Evolutionary conservation across 2,113 vertebrate genomes (phyloP), one percentile per base, ranked within the genome.

Genomic region (Plecturocebus donacophilus): DNA sequence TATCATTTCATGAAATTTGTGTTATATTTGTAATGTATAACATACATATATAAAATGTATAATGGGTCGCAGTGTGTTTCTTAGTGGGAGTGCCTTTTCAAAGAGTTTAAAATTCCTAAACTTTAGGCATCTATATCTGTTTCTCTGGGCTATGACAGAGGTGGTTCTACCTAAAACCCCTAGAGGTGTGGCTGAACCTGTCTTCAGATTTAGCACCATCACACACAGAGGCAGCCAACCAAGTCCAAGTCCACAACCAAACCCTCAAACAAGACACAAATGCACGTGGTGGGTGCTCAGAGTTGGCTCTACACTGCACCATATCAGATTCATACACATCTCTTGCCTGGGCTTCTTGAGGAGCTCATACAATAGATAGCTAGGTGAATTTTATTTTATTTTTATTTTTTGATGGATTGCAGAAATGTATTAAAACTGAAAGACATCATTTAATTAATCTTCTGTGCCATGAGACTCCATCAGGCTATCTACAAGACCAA

Each of bases 1-100:
- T 54, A 85, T 38, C n/a, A 88, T 85, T 88, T 96, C 27, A 64
- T 23, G 10, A 91, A 87, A 49, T 10, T 66, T 90, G 27, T 56
- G 10, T 73, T 64, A 66, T 86, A 84, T 47, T 73, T 73, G 8
- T 86, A 20, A 71, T 30, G 6, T 84, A 16, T 42, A 54, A 7
- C 30, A n/a, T 93, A 70, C 16, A 58, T 19, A 75, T 32, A 79
- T 14, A 23, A 68, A 35, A 25, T 30, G n/a, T 89, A 75, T 42
- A 80, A 27, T 56, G 94, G 45, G 5, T 19, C 19, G 4, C 7
- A 35, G 17, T 80, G 19, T 70, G 8, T 68, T 95, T 92, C 54
- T 87, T 73, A 58, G n/a, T 56, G 32, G 83, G 30, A 87, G 7
- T 1, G n/a, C 56, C 85, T 88, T 0, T 54, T 64, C 68, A 81